Conservation (phyloP, 2,113 vertebrate genomes). For the pig (Sus scrofa) region T2T-Sscrofa CM000826.6:146733001-146733500, state of each 20-base stretch:
- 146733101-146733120: background rate
- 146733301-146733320: conserved; percentile 34
- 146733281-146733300: background rate
- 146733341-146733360: background rate
- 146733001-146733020: background rate
- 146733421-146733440: conserved; percentile 26
- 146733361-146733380: conserved; percentile 31
- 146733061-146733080: background rate
- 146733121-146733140: background rate
- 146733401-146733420: conserved; percentile 21
- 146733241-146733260: background rate
- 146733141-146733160: background rate
- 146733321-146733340: conserved; percentile 57
- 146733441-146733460: background rate
- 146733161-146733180: background rate
- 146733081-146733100: conserved; percentile 16
- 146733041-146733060: background rate
- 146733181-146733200: background rate
- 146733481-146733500: background rate
- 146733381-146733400: conserved; percentile 24
- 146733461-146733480: background rate
- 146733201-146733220: background rate
- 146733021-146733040: background rate
- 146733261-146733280: conserved; percentile 35
- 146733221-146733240: background rate